Evolutionary conservation across 2,113 vertebrate species (phyloP).

Genomic region (Phasianus colchicus): DNA sequence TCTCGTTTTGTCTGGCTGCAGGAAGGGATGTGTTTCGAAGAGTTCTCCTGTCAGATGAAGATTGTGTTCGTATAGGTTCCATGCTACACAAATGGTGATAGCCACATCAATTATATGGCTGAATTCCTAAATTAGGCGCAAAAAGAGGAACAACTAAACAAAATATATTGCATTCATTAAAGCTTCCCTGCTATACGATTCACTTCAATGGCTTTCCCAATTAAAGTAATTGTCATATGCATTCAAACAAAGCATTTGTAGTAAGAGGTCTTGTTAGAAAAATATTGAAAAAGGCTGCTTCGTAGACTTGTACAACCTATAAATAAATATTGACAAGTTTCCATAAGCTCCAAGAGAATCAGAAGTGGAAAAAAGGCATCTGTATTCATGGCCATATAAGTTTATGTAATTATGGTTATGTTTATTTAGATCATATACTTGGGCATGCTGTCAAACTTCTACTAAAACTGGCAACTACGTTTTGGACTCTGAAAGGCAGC

Average conservation of each 20-base stretch:
- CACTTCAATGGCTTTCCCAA: constrained; percentile 70
- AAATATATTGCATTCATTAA: constrained; percentile 69
- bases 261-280: constrained; percentile 45
- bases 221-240: constrained; percentile 60
- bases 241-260: constrained; percentile 48
- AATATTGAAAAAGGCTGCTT: constrained; percentile 33
- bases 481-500: not conserved
- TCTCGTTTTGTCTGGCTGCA: not conserved
- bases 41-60: not conserved
- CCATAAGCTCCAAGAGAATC: not conserved
- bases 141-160: constrained; percentile 38
- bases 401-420: not conserved
- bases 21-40: not conserved
- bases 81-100: constrained; percentile 17
- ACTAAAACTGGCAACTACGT: not conserved
- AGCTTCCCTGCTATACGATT: constrained; percentile 35
- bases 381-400: not conserved
- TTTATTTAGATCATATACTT: not conserved
- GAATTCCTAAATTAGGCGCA: constrained; percentile 48
- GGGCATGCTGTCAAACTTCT: not conserved
- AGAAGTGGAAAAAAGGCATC: not conserved
- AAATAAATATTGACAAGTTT: not conserved
- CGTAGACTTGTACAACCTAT: not conserved
- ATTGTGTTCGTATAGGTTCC: constrained; percentile 1
- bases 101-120: constrained; percentile 57